A percentile compares a stretch with the other conserved stretches of the same genome.
These are phyloP conservation scores for Formicarius rufipectus DNA, from an alignment of 2,113 vertebrate genomes.

Conservation along the genomic window DNA sequence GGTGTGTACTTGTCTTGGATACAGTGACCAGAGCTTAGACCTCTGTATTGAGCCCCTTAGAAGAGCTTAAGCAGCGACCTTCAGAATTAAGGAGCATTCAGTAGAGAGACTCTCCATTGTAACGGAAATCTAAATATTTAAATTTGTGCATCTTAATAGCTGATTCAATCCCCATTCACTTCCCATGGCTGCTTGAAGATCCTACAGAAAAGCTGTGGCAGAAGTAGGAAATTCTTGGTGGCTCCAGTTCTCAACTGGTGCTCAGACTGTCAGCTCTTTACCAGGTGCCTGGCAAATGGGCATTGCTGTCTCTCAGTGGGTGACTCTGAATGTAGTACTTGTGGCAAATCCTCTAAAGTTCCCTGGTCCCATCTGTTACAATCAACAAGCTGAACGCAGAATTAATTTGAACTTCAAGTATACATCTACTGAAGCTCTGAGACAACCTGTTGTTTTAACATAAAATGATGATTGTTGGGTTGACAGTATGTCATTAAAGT, in stretches of 20 bases:
- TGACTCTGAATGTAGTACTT: background rate
- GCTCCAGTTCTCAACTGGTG: background rate
- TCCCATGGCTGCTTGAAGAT: background rate
- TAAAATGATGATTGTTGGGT: background rate
- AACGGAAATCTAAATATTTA: background rate
- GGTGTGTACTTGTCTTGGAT: background rate
- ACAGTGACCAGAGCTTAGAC: background rate
- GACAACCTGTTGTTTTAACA: background rate
- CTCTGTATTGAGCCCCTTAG: background rate
- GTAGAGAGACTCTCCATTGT: background rate
- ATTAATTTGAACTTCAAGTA: background rate
- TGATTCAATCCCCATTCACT: background rate
- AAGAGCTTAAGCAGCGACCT: background rate
- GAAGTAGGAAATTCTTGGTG: background rate
- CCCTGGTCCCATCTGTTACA: background rate
- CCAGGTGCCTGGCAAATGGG: background rate
- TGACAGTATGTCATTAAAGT: background rate
- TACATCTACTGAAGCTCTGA: background rate
- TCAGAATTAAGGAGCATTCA: constrained; percentile 10
- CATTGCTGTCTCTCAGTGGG: background rate
- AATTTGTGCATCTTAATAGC: background rate
- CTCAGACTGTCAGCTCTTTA: background rate
- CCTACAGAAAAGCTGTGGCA: background rate
- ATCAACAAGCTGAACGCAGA: background rate
- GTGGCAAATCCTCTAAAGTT: background rate